Evolutionary conservation across 2,888 invertebrate species (phyloP), one percentile per base, ranked within the genome.

Genomic region (Mythimna vitellina): DNA sequence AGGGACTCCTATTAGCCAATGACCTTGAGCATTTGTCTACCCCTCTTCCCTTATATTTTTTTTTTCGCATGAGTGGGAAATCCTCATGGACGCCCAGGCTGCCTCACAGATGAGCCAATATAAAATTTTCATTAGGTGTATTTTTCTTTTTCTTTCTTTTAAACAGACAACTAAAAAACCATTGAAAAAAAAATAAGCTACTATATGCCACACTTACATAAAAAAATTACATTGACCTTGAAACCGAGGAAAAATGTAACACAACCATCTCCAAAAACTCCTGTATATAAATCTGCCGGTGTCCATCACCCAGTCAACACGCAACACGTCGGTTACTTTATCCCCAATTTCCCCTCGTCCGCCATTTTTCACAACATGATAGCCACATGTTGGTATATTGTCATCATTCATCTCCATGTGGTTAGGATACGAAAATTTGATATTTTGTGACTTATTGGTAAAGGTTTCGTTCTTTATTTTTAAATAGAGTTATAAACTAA

Each of bases 311-410:
- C 25, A 22, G 32, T 20, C 57, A 65, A 51, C 63, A 32, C 35
- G 46, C 53, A 29, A 53, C 60, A 46, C 17, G 35, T 73, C 49
- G 64, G 61, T 49, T 53, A 29, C 14, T 29, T 80, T 20, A 62
- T 54, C 64, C 70, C n/a, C 61, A 10, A 49, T 65, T 54, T 75
- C 62, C 61, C 25, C 56, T 51, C 56, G 57, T 53, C 35, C 35
- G 22, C 76, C 65, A 80, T 78, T 65, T 32, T 54, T 69, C 57
- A 38, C 38, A 49, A 14, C 46, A 20, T 49, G 25, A 62, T 17
- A 53, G 71, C 17, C 17, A 51, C 12, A 62, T 46, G 46, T 53
- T 10, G 46, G 46, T 32, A 25, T 46, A 61, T 63, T 38, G 65
- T 46, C 38, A 25, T 54, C 76, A 78, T 78, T 53, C 38, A 29